These are phyloP conservation scores for Sorex araneus DNA, from an alignment of 2,113 vertebrate genomes.

Conservation along the genomic window DNA sequence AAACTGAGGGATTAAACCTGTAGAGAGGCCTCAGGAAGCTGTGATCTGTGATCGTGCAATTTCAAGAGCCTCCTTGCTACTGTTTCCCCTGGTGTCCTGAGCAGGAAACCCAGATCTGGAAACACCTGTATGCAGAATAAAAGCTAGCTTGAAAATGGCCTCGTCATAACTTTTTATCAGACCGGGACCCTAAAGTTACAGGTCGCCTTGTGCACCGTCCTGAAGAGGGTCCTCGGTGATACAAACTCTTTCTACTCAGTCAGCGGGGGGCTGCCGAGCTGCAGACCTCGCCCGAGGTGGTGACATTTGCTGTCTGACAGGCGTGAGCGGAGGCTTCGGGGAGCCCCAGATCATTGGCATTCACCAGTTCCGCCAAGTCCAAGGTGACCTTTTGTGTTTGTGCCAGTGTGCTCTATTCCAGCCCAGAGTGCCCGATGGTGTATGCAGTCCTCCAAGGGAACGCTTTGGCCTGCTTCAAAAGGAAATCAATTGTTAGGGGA, in stretches of 20 bases:
- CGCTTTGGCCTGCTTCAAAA: conserved; percentile 58
- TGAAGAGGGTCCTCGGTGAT: background rate
- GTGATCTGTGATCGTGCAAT: conserved; percentile 41
- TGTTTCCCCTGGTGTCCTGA: conserved; percentile 55
- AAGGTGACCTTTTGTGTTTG: conserved; percentile 40
- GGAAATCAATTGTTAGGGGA: conserved; percentile 54
- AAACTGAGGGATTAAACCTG: conserved; percentile 62
- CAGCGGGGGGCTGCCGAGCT: background rate
- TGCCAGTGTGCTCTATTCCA: background rate
- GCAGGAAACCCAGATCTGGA: background rate
- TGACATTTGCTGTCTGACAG: background rate
- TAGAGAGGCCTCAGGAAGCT: conserved; percentile 13
- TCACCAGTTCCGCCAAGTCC: conserved; percentile 17
- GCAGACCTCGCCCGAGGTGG: background rate
- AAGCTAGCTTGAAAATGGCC: conserved; percentile 6
- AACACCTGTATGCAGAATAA: conserved; percentile 29
- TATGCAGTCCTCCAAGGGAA: conserved; percentile 22
- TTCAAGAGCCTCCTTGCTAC: conserved; percentile 49
- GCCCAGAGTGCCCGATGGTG: background rate
- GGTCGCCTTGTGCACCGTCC: conserved; percentile 11
- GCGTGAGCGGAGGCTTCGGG: background rate
- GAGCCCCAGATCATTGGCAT: conserved; percentile 11
- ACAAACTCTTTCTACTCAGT: background rate
- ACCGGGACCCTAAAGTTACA: background rate
- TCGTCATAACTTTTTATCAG: conserved; percentile 1